Conservation (phyloP, 2,113 vertebrate species). For the Mirza zaza region DNA sequence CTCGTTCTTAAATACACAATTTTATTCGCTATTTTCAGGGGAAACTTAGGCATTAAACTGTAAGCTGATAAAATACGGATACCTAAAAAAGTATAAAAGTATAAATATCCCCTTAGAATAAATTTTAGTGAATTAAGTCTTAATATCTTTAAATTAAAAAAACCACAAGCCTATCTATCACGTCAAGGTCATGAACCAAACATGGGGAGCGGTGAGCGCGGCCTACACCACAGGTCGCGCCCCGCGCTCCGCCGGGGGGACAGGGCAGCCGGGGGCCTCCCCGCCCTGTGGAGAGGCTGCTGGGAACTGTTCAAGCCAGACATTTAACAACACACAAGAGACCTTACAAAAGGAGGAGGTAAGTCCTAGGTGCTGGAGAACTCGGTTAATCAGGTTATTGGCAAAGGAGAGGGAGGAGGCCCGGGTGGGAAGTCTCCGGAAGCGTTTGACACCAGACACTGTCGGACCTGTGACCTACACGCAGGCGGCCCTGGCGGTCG, state of each 20-base stretch:
- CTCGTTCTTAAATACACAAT: constrained; percentile 81
- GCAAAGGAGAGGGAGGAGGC: constrained; percentile 46
- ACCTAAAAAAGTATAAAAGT: constrained; percentile 88
- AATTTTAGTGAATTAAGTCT: constrained; percentile 84
- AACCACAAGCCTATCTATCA: constrained; percentile 67
- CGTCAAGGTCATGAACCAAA: constrained; percentile 63
- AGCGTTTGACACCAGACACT: constrained; percentile 31
- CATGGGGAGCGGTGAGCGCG: not conserved
- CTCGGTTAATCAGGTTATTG: constrained; percentile 46
- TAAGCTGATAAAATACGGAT: constrained; percentile 83
- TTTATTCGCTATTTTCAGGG: constrained; percentile 80
- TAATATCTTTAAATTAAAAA: constrained; percentile 83
- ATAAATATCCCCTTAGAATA: constrained; percentile 85
- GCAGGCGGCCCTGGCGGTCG: not conserved
- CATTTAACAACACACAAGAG: constrained; percentile 64
- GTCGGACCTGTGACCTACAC: constrained; percentile 38
- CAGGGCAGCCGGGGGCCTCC: constrained; percentile 45
- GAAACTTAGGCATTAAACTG: constrained; percentile 79
- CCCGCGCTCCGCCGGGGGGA: not conserved
- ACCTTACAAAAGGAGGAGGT: constrained; percentile 48
- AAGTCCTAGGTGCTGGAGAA: constrained; percentile 65
- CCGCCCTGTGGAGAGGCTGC: constrained; percentile 70
- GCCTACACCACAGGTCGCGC: constrained; percentile 4
- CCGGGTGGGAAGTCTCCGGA: constrained; percentile 54
- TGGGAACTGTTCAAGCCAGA: constrained; percentile 74